These are phyloP conservation scores for Pongo pygmaeus DNA, from an alignment of 2,113 vertebrate species.

Conservation along the genomic window DNA sequence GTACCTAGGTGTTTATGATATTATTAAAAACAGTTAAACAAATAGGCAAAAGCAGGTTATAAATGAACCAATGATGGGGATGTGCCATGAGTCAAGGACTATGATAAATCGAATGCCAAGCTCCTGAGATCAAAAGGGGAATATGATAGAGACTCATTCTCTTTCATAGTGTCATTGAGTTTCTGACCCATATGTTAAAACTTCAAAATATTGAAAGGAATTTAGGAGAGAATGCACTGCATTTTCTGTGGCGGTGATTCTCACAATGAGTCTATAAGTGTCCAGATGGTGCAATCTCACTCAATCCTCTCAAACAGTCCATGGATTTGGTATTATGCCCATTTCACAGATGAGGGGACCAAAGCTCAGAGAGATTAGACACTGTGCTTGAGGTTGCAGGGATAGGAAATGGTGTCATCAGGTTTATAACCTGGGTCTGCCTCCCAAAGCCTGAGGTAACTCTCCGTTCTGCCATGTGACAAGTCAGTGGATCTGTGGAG, in stretches of 20 bases:
- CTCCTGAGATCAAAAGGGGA: not conserved
- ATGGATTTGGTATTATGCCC: not conserved
- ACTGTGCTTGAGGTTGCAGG: not conserved
- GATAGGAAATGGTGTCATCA: not conserved
- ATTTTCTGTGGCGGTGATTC: not conserved
- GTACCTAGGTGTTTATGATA: not conserved
- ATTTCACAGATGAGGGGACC: not conserved
- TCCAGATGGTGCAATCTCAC: fast-evolving
- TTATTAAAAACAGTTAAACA: not conserved
- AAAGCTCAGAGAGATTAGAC: not conserved
- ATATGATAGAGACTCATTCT: not conserved
- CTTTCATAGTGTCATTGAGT: not conserved
- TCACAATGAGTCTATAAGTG: not conserved
- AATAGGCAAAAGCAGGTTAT: not conserved
- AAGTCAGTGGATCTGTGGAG: fast-evolving
- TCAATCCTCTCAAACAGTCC: not conserved
- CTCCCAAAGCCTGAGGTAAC: not conserved
- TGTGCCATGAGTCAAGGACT: not conserved
- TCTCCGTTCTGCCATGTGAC: fast-evolving
- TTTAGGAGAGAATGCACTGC: not conserved
- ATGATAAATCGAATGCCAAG: not conserved
- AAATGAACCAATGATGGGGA: not conserved
- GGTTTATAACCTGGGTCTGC: too few relatives aligned
- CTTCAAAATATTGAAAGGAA: not conserved
- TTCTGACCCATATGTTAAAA: not conserved